Percentiles rank a stretch among this genome's conserved stretches.
These are phyloP conservation scores for Sesia bembeciformis DNA, from an alignment of 2,888 invertebrate genomes.

Conservation along the genomic window DNA sequence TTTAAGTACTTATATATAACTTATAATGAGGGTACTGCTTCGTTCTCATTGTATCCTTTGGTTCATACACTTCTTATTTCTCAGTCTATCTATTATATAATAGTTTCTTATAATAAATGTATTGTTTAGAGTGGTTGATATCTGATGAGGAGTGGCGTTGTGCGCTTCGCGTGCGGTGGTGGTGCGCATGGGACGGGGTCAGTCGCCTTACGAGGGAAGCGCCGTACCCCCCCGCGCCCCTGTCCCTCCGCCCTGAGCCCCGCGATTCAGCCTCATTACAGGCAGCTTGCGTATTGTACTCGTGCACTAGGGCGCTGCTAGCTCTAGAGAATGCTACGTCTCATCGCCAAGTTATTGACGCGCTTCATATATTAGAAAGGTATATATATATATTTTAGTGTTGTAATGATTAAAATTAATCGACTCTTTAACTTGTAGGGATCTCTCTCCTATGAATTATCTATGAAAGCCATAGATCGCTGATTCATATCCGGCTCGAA, in stretches of 20 bases:
- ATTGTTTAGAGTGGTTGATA: constrained; percentile 45
- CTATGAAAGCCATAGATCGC: too few relatives aligned
- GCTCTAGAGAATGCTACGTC: constrained; percentile 78
- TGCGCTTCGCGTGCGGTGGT: constrained; percentile 50
- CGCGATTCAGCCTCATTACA: constrained; percentile 65
- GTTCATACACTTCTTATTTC: too few relatives aligned
- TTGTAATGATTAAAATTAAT: too few relatives aligned
- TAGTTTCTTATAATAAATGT: neutral
- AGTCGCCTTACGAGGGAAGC: constrained; percentile 23
- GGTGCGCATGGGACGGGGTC: constrained; percentile 34
- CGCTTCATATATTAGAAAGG: constrained; percentile 73
- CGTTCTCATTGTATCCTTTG: too few relatives aligned
- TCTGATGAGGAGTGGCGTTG: constrained; percentile 46
- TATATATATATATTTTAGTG: constrained; percentile 21
- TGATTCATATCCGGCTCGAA: too few relatives aligned
- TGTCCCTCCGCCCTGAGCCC: constrained; percentile 30
- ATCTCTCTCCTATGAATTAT: too few relatives aligned
- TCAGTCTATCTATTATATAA: too few relatives aligned
- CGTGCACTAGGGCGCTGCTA: constrained; percentile 67
- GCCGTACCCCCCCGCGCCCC: constrained; percentile 28
- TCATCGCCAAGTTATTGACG: constrained; percentile 72
- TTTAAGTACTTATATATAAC: too few relatives aligned
- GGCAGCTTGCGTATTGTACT: constrained; percentile 65
- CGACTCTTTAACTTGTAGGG: too few relatives aligned
- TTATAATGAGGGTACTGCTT: too few relatives aligned